phyloP scores from a whole-genome alignment of 64 coral and sea anemone genomes.

The Pachyseris speciosa region DNA sequence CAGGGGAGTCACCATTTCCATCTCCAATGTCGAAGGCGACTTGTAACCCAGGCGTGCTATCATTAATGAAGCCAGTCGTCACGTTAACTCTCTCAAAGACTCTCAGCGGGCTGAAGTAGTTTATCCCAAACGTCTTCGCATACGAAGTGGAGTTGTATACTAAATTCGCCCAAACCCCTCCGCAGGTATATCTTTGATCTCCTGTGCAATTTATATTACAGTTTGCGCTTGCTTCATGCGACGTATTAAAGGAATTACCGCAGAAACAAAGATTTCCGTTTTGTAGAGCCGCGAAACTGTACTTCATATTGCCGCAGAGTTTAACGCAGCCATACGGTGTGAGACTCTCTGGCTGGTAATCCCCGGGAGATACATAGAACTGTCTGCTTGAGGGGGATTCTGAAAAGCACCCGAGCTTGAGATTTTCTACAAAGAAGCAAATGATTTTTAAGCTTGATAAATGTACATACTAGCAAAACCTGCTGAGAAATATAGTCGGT shows the following conservation, averaged over 20 bases:
- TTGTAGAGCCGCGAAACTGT: conserved; percentile 72
- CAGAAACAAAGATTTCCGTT: conserved; percentile 84
- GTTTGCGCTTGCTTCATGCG: conserved; percentile 17
- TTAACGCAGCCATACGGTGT: conserved; percentile 50
- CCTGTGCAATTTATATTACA: conserved; percentile 73
- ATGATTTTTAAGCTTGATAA: no score
- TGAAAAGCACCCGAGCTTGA: conserved; percentile 79
- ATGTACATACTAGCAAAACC: no score
- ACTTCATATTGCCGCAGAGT: conserved; percentile 61
- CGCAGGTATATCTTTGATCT: conserved; percentile 42
- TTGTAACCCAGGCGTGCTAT: conserved; percentile 13
- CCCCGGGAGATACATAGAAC: conserved; percentile 73
- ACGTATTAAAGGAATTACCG: conserved; percentile 32
- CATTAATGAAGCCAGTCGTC: conserved; percentile 39
- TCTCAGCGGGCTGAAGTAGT: not conserved
- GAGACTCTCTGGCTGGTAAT: conserved; percentile 41
- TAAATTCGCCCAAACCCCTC: conserved; percentile 65
- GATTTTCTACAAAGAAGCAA: conserved; percentile 56
- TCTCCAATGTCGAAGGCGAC: conserved; percentile 38
- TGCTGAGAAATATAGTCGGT: no score
- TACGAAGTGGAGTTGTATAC: conserved; percentile 80
- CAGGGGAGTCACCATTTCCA: conserved; percentile 46
- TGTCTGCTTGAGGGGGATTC: conserved; percentile 56
- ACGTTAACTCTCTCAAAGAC: conserved; percentile 17
- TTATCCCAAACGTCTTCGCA: conserved; percentile 25